Evolutionary conservation across 2,888 invertebrate species (phyloP).

Genomic region (Drosophila incognita): DNA sequence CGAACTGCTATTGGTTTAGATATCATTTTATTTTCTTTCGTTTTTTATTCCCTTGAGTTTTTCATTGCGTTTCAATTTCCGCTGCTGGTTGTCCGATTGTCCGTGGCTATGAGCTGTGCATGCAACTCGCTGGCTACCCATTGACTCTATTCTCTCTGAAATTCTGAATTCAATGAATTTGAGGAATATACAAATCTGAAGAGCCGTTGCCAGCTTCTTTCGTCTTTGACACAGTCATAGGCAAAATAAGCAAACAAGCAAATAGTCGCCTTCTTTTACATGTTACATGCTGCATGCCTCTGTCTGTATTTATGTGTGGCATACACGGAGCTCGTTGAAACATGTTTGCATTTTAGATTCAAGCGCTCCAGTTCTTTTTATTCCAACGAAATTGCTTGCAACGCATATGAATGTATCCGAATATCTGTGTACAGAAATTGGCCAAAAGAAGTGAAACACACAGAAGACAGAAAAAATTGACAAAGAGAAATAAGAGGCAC

Average conservation of each 20-base stretch:
- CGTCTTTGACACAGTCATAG: conserved; percentile 59
- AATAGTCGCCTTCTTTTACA: neutral
- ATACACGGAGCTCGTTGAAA: conserved; percentile 24
- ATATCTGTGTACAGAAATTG: conserved; percentile 8
- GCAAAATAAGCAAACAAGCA: conserved; percentile 55
- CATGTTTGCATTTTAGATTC: conserved; percentile 78
- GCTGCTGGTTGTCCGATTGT: conserved; percentile 28
- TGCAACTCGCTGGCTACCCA: conserved; percentile 20
- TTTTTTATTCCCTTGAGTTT: conserved; percentile 41
- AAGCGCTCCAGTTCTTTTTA: conserved; percentile 47
- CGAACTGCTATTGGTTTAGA: conserved; percentile 8
- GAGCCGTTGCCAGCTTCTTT: conserved; percentile 26
- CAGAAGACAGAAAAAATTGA: neutral
- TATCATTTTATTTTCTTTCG: neutral
- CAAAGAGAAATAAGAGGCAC: neutral
- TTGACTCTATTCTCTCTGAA: conserved; percentile 20
- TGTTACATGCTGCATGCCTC: neutral
- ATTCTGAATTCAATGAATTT: conserved; percentile 69
- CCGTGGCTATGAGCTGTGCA: conserved; percentile 21
- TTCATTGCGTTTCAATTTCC: conserved; percentile 72
- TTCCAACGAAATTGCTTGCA: conserved; percentile 37
- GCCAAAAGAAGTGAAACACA: conserved; percentile 15
- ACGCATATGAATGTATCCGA: conserved; percentile 11
- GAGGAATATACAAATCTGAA: conserved; percentile 60
- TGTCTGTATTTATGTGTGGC: neutral